Evolutionary conservation across 2,888 invertebrate species (phyloP), one percentile per base, ranked within the genome.

Genomic region (Hemicrepidius hirtus): DNA sequence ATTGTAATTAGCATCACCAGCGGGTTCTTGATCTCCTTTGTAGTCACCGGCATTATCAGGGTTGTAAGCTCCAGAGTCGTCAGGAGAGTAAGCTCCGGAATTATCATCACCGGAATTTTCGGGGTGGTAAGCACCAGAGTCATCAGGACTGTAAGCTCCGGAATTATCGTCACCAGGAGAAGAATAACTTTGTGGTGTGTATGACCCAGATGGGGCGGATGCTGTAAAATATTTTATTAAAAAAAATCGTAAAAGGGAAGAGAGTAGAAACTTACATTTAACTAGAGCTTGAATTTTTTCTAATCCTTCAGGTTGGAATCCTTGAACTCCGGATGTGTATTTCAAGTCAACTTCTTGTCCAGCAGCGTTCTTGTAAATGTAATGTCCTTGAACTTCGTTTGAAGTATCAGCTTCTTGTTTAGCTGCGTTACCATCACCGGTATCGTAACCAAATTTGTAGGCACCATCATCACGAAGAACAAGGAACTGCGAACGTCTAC

Each of bases 381-480:
- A 85, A 49, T 81, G 79, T n/a, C 85, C 85, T 40, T 78, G 74
- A 0, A 85, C 84, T 76, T 83, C 78, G 71, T 85, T 85, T 18
- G 79, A 70, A 3, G 81, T 66, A 76, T 84, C 82, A 3, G 82
- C 85, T 41, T 75, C 75, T 71, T 85, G 85, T 65, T 81, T 80
- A 16, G 84, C 84, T 62, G 81, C 83, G 64, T 77, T 59, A 13
- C 84, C 85, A 20, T 80, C 81, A 13, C 86, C 86, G 0, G 86
- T 87, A 73, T 87, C 77, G 71, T 80, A 82, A 9, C 80, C 81
- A 41, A 80, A 82, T 63, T 79, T 80, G 57, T 81, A 81, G 4
- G 80, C 84, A 9, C 88, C 87, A 77, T 87, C 84, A 62, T 83
- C 81, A 50, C 86, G 81, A 73, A 84, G 80, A 21, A 86, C 81